Base-by-base conservation (phyloP, 2,113 vertebrate species). In the Atlantisia rogersi region DNA sequence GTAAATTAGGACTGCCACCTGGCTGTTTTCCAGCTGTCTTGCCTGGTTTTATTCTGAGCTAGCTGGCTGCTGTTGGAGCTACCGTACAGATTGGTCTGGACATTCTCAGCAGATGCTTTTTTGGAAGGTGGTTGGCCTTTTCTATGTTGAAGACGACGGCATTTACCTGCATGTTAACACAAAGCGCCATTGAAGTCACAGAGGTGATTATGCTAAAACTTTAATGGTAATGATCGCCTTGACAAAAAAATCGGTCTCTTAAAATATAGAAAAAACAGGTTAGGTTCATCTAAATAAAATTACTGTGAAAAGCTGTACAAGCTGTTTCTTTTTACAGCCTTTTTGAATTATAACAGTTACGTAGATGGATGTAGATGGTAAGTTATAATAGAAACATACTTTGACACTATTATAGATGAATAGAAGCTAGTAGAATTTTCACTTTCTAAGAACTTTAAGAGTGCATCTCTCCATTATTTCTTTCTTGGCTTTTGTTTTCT, bases 1-100 rank as follows among this genome's bases (percentile, higher is more conserved):
- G 91, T 84, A 95, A 95, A 95, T 96, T 92, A 82, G 86, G 77
- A 59, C 86, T 95, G 92, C 92, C 92, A 96, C 86, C 94, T 96
- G 95, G 94, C 94, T 94, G 73, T 4, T 76, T 89, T 94, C 94
- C 96, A 97, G 92, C 89, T 94, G 83, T 79, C 86, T 86, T 95
- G 92, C 91, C 92, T 97, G 92, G 46, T 86, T 97, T 95, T 82
- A 56, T 92, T 95, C 83, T 60, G 74, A 95, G 60, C 44, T 78
- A 78, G 37, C 86, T 82, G 83, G 83, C 95, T 95, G 91, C 94
- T 97, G 91, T 70, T 79, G 80, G 77, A 95, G 96, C 95, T 97
- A 97, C 95, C 71, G 88, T 95, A 68, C 48, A 75, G 20, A 68
- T 91, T 68, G 64, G 64, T 88, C 88, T 95, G 94, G 88, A 95